Base-by-base conservation (phyloP, 2,888 invertebrate genomes). In the Shargacucullia verbasci region DNA sequence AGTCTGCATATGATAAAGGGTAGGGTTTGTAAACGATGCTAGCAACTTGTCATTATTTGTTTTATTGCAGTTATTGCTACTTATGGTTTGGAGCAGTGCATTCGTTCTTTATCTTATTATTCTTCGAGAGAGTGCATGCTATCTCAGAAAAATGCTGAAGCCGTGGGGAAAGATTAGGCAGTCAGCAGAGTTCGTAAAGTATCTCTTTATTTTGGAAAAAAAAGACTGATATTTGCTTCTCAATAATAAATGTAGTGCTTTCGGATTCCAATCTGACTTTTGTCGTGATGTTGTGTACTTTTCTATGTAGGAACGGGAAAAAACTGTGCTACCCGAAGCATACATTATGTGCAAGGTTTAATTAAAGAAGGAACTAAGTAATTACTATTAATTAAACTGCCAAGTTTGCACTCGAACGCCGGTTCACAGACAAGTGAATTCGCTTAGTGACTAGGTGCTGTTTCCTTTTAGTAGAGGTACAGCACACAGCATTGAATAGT, bases 1-100 rank as follows among this genome's bases (percentile, higher is more conserved):
- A 62, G 69, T 68, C 67, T 41, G 20, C 8, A 4, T 35, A 52
- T 68, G 63, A 62, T 68, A 68, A 63, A 68, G 50, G 12, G 43
- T 43, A 44, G 37, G 20, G 38, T 39, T 7, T n/a, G 43, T 38
- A 8, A 13, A 35, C 13, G 14, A 20, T 7, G 34, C 52, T 35
- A 44, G 55, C 60, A 48, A 61, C 62, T 54, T 50, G 53, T 69
- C 64, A 59, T 40, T 34, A 41, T 15, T 40, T 61, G 56, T 61
- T 61, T 61, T 61, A 67, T 20, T 20, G 20, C 20, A 20, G 20
- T 20, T 20, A 20, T 67, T 66, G 52, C 56, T 38, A 14, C 35
- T 35, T 47, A 33, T 33, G 41, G 34, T 52, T 33, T 31, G 14
- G 12, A 56, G 38, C 37, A 35, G 38, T 13, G 27, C 25, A 10